Evolutionary conservation across 2,113 vertebrate species (phyloP).

Genomic region (Cinclus mexicanus): DNA sequence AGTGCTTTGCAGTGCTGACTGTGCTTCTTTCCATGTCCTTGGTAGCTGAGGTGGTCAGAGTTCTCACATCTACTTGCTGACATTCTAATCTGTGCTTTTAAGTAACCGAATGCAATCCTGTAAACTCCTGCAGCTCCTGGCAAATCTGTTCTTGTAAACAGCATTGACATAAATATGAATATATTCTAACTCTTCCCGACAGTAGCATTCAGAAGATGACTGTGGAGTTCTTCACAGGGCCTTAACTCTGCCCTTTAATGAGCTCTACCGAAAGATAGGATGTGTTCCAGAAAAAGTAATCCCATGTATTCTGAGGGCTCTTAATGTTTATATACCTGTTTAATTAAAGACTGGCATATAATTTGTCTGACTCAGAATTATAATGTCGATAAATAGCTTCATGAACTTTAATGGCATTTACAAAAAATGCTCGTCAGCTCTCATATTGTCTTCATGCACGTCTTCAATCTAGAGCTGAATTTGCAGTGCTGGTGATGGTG

Average conservation of each 20-base stretch:
- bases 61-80: neutral
- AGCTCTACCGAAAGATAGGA: neutral
- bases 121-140: neutral
- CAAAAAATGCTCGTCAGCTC: neutral
- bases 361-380: neutral
- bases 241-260: neutral
- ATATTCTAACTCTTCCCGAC: neutral
- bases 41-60: neutral
- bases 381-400: neutral
- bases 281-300: neutral
- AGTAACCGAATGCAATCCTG: neutral
- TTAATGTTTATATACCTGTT: neutral
- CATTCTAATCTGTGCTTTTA: neutral
- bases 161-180: neutral
- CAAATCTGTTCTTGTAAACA: neutral
- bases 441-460: rapidly evolving
- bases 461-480: neutral
- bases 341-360: neutral
- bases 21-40: neutral
- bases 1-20: neutral
- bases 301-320: neutral
- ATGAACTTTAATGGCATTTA: neutral
- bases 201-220: neutral
- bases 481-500: neutral
- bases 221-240: neutral